Conservation (phyloP, 1,140 invertebrate genomes). For the Brachionus koreanus region DNA sequence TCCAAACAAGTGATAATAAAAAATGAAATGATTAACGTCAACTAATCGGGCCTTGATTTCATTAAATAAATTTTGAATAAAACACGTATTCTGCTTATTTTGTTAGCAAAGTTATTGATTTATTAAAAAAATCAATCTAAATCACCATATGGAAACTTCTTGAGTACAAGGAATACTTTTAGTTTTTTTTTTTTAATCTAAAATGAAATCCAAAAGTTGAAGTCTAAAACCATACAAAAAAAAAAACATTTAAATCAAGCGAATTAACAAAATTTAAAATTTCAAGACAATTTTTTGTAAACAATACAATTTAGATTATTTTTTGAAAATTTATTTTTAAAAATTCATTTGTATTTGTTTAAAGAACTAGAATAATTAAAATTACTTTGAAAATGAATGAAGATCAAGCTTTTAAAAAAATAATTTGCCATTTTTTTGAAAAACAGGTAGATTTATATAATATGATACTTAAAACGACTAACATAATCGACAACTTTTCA, state of each 20-base stretch:
- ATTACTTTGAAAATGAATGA: not conserved
- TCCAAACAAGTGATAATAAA: not conserved
- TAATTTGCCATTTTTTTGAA: not conserved
- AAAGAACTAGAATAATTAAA: too few species aligned
- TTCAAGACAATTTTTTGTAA: not conserved
- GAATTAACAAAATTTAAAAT: not conserved
- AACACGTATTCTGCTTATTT: not conserved
- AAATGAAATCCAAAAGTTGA: too few species aligned
- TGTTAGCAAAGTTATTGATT: not conserved
- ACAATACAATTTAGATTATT: not conserved
- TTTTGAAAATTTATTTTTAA: not conserved
- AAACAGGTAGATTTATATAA: not conserved
- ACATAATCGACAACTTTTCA: not conserved
- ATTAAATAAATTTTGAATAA: not conserved
- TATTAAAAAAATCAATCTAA: too few species aligned
- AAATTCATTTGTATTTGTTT: too few species aligned
- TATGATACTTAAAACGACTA: not conserved
- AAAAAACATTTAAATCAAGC: too few species aligned
- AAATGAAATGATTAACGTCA: not conserved
- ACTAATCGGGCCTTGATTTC: not conserved
- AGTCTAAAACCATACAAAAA: too few species aligned
- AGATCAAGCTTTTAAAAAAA: not conserved
- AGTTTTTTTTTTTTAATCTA: too few species aligned
- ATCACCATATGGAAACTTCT: too few species aligned
- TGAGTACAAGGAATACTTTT: too few species aligned